Percentiles rank a stretch among this genome's conserved stretches.
phyloP scores from a whole-genome alignment of 2,888 invertebrate species.

The Zootermopsis nevadensis region DNA sequence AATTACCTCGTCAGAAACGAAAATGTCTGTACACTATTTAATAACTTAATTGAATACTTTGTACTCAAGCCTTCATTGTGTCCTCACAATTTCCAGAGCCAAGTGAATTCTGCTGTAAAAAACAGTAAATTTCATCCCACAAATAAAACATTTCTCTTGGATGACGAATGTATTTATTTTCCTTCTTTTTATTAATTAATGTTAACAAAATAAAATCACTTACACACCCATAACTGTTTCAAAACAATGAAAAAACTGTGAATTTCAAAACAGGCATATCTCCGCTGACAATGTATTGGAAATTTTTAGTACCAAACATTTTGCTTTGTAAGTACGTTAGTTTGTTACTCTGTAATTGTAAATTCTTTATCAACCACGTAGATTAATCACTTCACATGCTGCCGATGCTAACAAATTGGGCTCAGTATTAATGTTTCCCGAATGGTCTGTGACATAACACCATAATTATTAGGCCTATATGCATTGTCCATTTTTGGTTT shows the following conservation, averaged over 20 bases:
- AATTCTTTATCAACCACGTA: too few species aligned
- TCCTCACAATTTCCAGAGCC: not conserved
- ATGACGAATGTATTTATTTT: not conserved
- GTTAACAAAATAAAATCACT: not conserved
- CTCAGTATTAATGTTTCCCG: too few species aligned
- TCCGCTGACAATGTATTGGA: too few species aligned
- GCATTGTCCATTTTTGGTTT: too few species aligned
- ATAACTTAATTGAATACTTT: slow-evolving; percentile 8
- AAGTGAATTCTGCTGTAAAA: not conserved
- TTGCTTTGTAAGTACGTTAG: too few species aligned
- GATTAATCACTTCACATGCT: too few species aligned
- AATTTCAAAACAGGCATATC: too few species aligned
- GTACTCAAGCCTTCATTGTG: not conserved
- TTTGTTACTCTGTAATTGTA: too few species aligned
- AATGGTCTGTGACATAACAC: too few species aligned
- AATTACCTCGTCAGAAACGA: not conserved
- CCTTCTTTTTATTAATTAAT: not conserved
- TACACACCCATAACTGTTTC: not conserved
- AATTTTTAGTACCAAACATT: too few species aligned
- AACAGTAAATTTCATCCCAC: not conserved
- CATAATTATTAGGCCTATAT: too few species aligned
- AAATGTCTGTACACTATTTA: not conserved
- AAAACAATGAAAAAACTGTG: not conserved
- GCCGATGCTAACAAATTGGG: too few species aligned
- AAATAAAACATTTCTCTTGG: slow-evolving; percentile 1